These are phyloP conservation scores for Cheumatopsyche charites DNA, from an alignment of 1,140 invertebrate species.

Conservation along the genomic window DNA sequence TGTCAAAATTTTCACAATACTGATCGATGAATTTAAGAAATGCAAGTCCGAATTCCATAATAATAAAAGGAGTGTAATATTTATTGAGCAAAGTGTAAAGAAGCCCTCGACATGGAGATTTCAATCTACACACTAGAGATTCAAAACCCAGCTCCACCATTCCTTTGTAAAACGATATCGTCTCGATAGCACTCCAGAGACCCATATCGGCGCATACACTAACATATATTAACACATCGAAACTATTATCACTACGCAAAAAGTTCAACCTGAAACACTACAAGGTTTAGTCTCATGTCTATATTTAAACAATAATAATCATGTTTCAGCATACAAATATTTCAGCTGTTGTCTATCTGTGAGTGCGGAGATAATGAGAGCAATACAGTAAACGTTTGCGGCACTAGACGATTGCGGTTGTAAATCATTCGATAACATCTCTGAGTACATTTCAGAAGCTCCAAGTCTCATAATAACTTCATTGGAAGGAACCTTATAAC, in stretches of 20 bases:
- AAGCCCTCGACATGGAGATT: constrained; percentile 40
- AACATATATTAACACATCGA: constrained; percentile 27
- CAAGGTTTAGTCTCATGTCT: background rate
- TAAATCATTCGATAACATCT: constrained; percentile 40
- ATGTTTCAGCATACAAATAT: background rate
- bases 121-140: constrained; percentile 30
- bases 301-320: background rate
- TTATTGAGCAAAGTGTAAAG: constrained; percentile 37
- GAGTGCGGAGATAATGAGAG: constrained; percentile 31
- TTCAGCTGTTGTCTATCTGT: constrained; percentile 28
- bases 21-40: constrained; percentile 46
- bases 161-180: constrained; percentile 35
- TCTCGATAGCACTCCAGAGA: constrained; percentile 39
- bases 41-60: constrained; percentile 39
- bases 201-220: constrained; percentile 40
- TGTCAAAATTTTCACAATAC: constrained; percentile 45
- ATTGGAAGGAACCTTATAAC: constrained; percentile 40
- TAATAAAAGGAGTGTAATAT: constrained; percentile 38
- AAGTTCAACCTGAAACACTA: constrained; percentile 41
- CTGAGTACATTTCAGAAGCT: constrained; percentile 37
- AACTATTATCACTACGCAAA: constrained; percentile 34
- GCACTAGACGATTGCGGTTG: constrained; percentile 35
- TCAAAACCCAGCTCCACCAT: constrained; percentile 40
- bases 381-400: constrained; percentile 39
- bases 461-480: constrained; percentile 39